Conservation (phyloP, 2,797 vertebrate genomes). For the Enteromius paludinosus region DNA sequence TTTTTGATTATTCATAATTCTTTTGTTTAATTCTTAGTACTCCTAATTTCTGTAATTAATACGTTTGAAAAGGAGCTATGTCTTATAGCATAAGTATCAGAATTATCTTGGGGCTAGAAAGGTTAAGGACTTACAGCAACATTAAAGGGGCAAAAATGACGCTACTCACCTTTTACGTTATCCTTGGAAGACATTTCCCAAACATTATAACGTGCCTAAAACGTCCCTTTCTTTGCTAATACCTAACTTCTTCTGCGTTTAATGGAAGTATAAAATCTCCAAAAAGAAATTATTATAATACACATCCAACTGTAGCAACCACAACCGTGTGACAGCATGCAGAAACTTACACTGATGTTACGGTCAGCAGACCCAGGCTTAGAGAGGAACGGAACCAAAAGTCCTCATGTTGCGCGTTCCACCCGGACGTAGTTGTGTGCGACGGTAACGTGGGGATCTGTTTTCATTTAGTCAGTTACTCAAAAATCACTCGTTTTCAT, state of each 20-base stretch:
- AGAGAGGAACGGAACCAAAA: conserved; percentile 28
- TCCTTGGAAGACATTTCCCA: neutral
- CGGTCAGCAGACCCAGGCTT: no score
- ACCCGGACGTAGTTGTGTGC: conserved; percentile 30
- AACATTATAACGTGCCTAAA: neutral
- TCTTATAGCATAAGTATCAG: neutral
- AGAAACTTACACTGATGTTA: neutral
- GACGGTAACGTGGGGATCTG: conserved; percentile 29
- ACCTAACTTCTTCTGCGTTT: neutral
- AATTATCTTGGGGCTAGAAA: neutral
- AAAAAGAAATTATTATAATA: neutral
- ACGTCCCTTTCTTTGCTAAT: neutral
- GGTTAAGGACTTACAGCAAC: neutral
- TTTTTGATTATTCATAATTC: neutral
- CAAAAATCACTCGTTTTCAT: neutral
- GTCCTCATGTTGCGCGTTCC: neutral
- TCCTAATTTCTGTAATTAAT: neutral
- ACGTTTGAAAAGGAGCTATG: neutral
- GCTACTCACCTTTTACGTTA: neutral
- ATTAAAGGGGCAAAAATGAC: neutral
- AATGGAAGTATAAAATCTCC: neutral
- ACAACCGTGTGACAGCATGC: neutral
- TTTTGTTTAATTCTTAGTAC: neutral
- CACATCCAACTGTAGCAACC: neutral
- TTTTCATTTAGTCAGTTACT: neutral